A percentile compares a stretch with the other conserved stretches of the same genome.
These are phyloP conservation scores for Leucosticte australis DNA, from an alignment of 2,113 vertebrate species.

Conservation along the genomic window DNA sequence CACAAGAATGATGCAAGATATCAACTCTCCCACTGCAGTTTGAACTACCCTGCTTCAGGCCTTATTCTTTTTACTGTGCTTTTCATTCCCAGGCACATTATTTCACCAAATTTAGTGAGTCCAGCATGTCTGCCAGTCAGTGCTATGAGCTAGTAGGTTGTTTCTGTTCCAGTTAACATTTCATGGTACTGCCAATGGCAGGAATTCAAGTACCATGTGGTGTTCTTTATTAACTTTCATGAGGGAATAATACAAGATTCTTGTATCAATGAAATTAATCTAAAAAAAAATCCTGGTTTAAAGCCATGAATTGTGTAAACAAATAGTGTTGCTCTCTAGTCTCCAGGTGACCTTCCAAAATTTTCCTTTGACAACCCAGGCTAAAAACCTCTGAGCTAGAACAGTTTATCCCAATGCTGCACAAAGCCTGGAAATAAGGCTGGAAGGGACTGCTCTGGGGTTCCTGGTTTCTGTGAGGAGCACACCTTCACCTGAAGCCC, in stretches of 20 bases:
- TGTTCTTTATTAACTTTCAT: conserved; percentile 5
- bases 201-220: not conserved
- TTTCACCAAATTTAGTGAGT: not conserved
- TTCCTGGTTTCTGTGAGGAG: not conserved
- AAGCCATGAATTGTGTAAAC: not conserved
- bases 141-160: not conserved
- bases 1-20: not conserved
- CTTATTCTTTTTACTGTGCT: not conserved
- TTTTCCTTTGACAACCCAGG: not conserved
- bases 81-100: not conserved
- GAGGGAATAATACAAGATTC: not conserved
- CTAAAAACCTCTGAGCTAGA: not conserved
- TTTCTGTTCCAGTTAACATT: not conserved
- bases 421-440: not conserved
- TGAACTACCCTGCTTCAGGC: not conserved
- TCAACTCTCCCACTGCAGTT: not conserved
- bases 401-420: not conserved
- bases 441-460: not conserved
- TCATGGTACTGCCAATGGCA: not conserved
- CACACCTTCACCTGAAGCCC: not conserved
- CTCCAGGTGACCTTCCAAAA: not conserved
- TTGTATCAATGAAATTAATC: not conserved
- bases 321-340: not conserved
- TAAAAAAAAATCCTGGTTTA: not conserved
- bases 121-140: not conserved